Evolutionary conservation across 2,113 vertebrate genomes (phyloP).

Genomic region (Sceloporus undulatus): DNA sequence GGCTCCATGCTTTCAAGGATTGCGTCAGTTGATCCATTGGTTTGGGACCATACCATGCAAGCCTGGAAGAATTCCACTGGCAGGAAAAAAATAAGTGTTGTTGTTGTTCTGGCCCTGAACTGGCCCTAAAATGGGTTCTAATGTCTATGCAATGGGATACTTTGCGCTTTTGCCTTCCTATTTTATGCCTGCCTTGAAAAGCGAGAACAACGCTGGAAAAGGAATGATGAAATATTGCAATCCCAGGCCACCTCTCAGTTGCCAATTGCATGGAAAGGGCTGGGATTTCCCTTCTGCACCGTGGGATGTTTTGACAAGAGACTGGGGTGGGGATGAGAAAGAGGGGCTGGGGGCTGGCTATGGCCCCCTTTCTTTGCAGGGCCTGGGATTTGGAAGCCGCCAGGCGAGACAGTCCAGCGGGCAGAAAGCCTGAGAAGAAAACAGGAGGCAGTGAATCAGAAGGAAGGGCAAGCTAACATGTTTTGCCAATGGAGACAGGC

Average conservation of each 20-base stretch:
- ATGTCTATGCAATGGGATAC: not conserved
- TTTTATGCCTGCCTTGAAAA: not conserved
- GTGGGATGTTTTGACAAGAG: not conserved
- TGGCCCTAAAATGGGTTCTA: not conserved
- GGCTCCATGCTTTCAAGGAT: too few species aligned
- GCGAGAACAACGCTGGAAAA: too few species aligned
- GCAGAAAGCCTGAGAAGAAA: not conserved
- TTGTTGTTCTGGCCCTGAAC: too few species aligned
- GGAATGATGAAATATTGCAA: not conserved
- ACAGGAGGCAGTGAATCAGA: slow-evolving; percentile 24
- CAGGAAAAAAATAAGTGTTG: too few species aligned
- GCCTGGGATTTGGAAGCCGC: not conserved
- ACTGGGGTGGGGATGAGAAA: not conserved
- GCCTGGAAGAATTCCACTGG: too few species aligned
- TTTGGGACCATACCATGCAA: too few species aligned
- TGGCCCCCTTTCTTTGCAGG: not conserved
- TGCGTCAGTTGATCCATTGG: too few species aligned
- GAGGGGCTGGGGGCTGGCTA: not conserved
- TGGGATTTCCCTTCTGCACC: not conserved
- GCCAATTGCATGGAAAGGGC: not conserved
- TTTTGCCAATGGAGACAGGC: slow-evolving; percentile 30
- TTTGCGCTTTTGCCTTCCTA: not conserved
- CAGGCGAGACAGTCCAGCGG: not conserved
- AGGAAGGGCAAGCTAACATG: slow-evolving; percentile 14
- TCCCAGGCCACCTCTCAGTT: not conserved